These are phyloP conservation scores for Piprites chloris DNA, from an alignment of 2,113 vertebrate genomes.

Conservation along the genomic window DNA sequence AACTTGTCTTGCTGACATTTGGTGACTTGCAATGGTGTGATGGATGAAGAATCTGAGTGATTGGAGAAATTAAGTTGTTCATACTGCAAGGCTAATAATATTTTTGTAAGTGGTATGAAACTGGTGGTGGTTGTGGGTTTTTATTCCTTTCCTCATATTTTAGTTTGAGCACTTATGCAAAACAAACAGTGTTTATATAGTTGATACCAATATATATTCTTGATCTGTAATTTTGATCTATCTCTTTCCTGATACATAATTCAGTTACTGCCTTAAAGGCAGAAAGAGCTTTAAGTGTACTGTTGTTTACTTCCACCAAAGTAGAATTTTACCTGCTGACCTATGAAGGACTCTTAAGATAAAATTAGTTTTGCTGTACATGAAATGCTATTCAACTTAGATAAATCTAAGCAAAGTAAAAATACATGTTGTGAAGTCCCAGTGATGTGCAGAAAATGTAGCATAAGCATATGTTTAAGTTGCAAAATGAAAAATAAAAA, in stretches of 20 bases:
- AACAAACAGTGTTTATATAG: not conserved
- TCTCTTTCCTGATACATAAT: constrained; percentile 1
- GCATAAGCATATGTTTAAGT: not conserved
- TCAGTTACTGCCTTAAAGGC: not conserved
- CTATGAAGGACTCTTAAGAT: not conserved
- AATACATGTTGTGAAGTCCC: not conserved
- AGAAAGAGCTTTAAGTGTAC: not conserved
- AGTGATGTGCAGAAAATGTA: not conserved
- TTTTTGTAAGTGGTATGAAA: not conserved
- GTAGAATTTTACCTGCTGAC: constrained; percentile 31
- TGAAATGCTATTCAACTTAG: not conserved
- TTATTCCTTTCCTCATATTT: not conserved
- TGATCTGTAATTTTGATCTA: not conserved
- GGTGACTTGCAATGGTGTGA: not conserved
- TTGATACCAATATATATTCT: not conserved
- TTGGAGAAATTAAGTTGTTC: not conserved
- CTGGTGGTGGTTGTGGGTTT: not conserved
- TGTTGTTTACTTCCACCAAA: not conserved
- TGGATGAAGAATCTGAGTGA: not conserved
- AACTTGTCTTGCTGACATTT: not conserved
- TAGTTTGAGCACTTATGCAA: not conserved
- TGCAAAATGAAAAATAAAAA: not conserved
- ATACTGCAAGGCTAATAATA: not conserved
- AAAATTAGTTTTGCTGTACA: not conserved
- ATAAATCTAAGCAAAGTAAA: not conserved